Conservation (phyloP, 2,797 vertebrate species). For the Enteromius trimaculatus region DNA sequence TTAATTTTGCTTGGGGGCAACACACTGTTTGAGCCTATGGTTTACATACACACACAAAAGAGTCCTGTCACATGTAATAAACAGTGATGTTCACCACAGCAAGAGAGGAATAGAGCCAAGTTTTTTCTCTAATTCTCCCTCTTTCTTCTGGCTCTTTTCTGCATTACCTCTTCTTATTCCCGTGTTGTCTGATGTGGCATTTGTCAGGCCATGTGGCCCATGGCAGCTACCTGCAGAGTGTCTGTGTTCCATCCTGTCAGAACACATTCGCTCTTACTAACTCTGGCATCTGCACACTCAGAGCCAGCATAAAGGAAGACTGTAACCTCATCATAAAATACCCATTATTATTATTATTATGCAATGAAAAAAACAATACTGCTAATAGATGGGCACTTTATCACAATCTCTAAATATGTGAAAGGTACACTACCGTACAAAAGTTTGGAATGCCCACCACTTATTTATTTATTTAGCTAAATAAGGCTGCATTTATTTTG, state of each 20-base stretch:
- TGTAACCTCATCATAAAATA: background rate
- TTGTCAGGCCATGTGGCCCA: conserved; percentile 31
- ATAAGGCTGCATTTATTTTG: background rate
- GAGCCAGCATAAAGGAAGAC: background rate
- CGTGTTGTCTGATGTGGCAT: conserved; percentile 20
- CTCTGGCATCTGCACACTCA: conserved; percentile 28
- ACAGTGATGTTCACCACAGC: conserved; percentile 27
- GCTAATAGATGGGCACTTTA: background rate
- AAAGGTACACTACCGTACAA: background rate
- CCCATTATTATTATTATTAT: background rate
- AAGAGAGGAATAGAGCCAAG: conserved; percentile 23
- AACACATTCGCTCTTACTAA: conserved; percentile 29
- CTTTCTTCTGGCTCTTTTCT: conserved; percentile 27
- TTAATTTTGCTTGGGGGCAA: conserved; percentile 42
- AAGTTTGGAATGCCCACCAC: background rate
- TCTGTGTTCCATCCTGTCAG: conserved; percentile 48
- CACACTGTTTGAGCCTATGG: conserved; percentile 15
- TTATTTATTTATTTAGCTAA: background rate
- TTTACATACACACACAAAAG: conserved; percentile 27
- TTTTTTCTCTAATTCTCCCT: conserved; percentile 20
- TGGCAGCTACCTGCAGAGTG: conserved; percentile 57
- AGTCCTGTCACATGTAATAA: conserved; percentile 51
- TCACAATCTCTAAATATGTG: background rate
- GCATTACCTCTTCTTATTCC: conserved; percentile 29
- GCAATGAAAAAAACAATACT: background rate